phyloP scores from a whole-genome alignment of 2,113 vertebrate genomes.

The Rissa tridactyla region DNA sequence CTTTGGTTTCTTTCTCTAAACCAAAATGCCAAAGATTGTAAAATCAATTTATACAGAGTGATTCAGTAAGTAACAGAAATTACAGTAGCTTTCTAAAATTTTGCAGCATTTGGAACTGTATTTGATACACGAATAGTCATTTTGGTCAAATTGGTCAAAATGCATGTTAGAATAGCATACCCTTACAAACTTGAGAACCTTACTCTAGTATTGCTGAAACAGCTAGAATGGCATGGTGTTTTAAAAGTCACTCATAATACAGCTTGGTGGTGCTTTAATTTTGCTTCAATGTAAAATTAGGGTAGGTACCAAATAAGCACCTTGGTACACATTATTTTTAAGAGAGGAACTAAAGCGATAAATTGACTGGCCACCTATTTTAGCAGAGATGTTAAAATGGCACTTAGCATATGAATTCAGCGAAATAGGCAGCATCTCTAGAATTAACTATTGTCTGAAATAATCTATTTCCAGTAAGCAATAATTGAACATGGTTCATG shows the following conservation, averaged over 20 bases:
- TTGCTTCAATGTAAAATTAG: not conserved
- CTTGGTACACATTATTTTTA: not conserved
- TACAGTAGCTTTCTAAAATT: not conserved
- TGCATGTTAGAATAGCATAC: not conserved
- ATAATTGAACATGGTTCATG: not conserved
- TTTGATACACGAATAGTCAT: not conserved
- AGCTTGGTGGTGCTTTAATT: not conserved
- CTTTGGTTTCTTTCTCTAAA: conserved; percentile 3
- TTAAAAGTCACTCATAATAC: not conserved
- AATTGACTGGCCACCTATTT: not conserved
- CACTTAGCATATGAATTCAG: not conserved
- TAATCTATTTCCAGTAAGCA: not conserved
- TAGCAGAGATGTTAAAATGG: not conserved
- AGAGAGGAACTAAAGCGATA: not conserved
- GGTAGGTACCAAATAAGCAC: not conserved
- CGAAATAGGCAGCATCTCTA: not conserved
- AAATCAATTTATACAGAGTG: not conserved
- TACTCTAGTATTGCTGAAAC: not conserved
- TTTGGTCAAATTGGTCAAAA: not conserved
- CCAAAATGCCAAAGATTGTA: not conserved
- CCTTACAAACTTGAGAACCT: not conserved
- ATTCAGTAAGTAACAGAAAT: not conserved
- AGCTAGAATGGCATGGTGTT: not conserved
- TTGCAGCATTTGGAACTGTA: not conserved
- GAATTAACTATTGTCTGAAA: not conserved